These are phyloP conservation scores for Tachycineta bicolor DNA, from an alignment of 2,113 vertebrate species.

Conservation along the genomic window DNA sequence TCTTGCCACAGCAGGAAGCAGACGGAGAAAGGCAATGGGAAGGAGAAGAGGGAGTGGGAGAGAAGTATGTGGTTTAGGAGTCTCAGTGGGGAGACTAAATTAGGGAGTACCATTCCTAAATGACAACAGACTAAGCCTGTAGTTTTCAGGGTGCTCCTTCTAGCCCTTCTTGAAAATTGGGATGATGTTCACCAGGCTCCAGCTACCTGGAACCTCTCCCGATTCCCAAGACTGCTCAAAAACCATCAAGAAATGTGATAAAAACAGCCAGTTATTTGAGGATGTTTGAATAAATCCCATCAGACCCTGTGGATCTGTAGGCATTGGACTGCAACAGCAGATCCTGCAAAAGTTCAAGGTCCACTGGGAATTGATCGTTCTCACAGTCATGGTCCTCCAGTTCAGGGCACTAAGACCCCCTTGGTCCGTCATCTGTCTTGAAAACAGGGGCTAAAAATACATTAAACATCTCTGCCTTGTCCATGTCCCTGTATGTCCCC, in stretches of 20 bases:
- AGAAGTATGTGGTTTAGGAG: background rate
- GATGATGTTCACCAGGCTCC: background rate
- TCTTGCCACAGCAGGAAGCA: background rate
- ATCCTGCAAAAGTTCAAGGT: background rate
- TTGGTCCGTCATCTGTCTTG: background rate
- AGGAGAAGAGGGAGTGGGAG: background rate
- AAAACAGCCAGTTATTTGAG: background rate
- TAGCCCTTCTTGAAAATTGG: background rate
- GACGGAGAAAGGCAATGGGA: background rate
- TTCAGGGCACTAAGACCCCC: background rate
- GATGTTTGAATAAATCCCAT: background rate
- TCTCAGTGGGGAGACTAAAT: background rate
- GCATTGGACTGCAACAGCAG: rapidly evolving
- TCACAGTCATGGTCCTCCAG: background rate
- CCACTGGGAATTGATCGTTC: background rate
- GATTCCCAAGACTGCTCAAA: background rate
- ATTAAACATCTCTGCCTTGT: background rate
- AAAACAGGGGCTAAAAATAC: background rate
- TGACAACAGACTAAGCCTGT: background rate
- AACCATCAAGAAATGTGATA: rapidly evolving
- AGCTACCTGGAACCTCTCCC: background rate
- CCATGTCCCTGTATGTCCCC: background rate
- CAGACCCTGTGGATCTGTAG: background rate
- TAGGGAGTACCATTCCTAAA: background rate
- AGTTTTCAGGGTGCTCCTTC: background rate